These are phyloP conservation scores for Leucoma salicis DNA, from an alignment of 2,888 invertebrate genomes.

Conservation along the genomic window DNA sequence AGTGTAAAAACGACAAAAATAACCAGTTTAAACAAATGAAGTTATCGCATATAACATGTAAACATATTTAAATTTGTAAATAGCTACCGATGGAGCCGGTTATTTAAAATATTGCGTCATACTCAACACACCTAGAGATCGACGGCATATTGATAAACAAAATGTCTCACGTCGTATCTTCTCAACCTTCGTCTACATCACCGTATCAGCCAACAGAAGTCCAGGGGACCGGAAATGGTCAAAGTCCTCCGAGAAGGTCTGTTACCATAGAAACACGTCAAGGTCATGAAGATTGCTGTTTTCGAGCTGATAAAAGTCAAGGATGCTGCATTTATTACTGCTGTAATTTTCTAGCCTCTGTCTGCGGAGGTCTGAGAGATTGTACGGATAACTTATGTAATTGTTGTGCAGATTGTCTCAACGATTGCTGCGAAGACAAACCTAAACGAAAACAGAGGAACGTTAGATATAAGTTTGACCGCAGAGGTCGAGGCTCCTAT, in stretches of 20 bases:
- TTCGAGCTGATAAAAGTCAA: constrained; percentile 26
- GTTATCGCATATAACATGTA: no score
- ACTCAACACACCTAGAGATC: neutral
- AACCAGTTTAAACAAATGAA: no score
- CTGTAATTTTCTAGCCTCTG: constrained; percentile 29
- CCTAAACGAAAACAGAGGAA: constrained; percentile 15
- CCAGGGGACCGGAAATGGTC: constrained; percentile 8
- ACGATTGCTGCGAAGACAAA: constrained; percentile 38
- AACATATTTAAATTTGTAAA: no score
- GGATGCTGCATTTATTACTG: constrained; percentile 20
- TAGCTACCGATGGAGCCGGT: neutral
- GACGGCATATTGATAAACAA: neutral
- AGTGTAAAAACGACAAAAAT: no score
- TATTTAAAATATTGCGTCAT: constrained; percentile 20
- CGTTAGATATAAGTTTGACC: no score
- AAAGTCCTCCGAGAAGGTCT: constrained; percentile 17
- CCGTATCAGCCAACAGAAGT: constrained; percentile 33
- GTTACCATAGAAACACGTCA: constrained; percentile 16
- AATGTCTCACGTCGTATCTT: constrained; percentile 34
- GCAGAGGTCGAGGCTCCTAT: constrained; percentile 4
- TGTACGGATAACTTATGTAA: constrained; percentile 40
- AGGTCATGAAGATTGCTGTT: constrained; percentile 35
- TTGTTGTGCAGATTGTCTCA: constrained; percentile 33
- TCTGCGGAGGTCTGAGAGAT: constrained; percentile 27
- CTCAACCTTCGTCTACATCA: constrained; percentile 32